phyloP scores from a whole-genome alignment of 2,888 invertebrate species.

The Dichetophora obliterata region DNA sequence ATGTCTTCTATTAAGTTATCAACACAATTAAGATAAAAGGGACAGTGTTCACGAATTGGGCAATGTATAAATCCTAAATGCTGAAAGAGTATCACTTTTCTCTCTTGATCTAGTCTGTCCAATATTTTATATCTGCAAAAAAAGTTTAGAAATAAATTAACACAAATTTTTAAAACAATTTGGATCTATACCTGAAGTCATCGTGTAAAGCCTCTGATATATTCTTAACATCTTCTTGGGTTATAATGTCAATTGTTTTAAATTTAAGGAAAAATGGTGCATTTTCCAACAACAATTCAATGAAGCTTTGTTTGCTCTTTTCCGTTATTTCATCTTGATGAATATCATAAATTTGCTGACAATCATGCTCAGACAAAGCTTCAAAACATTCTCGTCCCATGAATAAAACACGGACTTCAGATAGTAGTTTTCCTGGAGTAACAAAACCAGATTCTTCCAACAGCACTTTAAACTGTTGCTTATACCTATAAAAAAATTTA shows the following conservation, averaged over 20 bases:
- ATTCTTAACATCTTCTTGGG: constrained; percentile 93
- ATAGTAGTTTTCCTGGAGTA: constrained; percentile 92
- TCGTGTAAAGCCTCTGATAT: constrained; percentile 92
- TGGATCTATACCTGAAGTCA: constrained; percentile 81
- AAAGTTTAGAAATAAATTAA: neutral
- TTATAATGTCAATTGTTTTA: constrained; percentile 91
- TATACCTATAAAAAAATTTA: constrained; percentile 76
- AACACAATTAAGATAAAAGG: constrained; percentile 87
- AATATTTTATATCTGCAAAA: constrained; percentile 87
- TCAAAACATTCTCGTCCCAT: constrained; percentile 96
- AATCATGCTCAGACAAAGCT: constrained; percentile 89
- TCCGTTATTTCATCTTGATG: constrained; percentile 93
- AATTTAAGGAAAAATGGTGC: constrained; percentile 94
- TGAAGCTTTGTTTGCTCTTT: constrained; percentile 90
- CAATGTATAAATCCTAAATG: constrained; percentile 96
- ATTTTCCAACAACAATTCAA: constrained; percentile 92
- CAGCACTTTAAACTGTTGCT: constrained; percentile 92
- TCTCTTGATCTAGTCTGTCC: constrained; percentile 93
- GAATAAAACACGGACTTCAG: constrained; percentile 90
- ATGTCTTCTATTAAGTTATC: constrained; percentile 80
- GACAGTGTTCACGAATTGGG: constrained; percentile 94
- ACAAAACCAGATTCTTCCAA: constrained; percentile 95
- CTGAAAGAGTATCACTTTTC: constrained; percentile 94
- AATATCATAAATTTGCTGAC: constrained; percentile 92
- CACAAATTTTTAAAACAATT: neutral